phyloP scores from a whole-genome alignment of 2,888 invertebrate species.

The Drosophila buzzatii region DNA sequence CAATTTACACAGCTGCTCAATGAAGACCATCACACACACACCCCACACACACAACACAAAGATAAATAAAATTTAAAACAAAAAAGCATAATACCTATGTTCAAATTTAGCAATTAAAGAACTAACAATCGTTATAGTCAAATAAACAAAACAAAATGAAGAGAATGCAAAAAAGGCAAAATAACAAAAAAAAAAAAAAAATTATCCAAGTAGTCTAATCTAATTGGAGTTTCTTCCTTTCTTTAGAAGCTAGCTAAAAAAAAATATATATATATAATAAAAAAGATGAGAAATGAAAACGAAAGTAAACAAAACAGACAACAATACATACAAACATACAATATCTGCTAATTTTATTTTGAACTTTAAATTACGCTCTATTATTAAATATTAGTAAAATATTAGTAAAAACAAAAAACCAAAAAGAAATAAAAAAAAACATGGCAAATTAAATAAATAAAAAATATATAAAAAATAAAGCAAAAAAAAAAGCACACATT shows the following conservation, averaged over 20 bases:
- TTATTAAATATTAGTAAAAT: slow-evolving; percentile 75
- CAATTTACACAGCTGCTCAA: slow-evolving; percentile 56
- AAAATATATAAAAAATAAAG: slow-evolving; percentile 7
- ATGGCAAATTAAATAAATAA: slow-evolving; percentile 40
- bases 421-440: slow-evolving; percentile 22
- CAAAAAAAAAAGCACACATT: slow-evolving; percentile 13
- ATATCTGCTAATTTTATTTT: slow-evolving; percentile 76
- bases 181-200: slow-evolving; percentile 20
- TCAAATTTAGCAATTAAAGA: slow-evolving; percentile 78
- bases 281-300: slow-evolving; percentile 41
- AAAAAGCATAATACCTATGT: slow-evolving; percentile 75
- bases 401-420: slow-evolving; percentile 56
- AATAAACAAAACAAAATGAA: slow-evolving; percentile 45
- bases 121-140: slow-evolving; percentile 71
- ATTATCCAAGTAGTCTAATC: slow-evolving; percentile 77
- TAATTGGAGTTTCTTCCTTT: slow-evolving; percentile 80
- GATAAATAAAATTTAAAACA: not conserved
- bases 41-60: slow-evolving; percentile 29
- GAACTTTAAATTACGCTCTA: slow-evolving; percentile 76
- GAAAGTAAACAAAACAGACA: slow-evolving; percentile 52
- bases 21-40: slow-evolving; percentile 34
- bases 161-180: slow-evolving; percentile 6
- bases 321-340: slow-evolving; percentile 64
- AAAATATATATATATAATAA: slow-evolving; percentile 14
- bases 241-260: slow-evolving; percentile 75